Conservation (phyloP, 2,797 vertebrate species). For the Gymnodraco acuticeps region DNA sequence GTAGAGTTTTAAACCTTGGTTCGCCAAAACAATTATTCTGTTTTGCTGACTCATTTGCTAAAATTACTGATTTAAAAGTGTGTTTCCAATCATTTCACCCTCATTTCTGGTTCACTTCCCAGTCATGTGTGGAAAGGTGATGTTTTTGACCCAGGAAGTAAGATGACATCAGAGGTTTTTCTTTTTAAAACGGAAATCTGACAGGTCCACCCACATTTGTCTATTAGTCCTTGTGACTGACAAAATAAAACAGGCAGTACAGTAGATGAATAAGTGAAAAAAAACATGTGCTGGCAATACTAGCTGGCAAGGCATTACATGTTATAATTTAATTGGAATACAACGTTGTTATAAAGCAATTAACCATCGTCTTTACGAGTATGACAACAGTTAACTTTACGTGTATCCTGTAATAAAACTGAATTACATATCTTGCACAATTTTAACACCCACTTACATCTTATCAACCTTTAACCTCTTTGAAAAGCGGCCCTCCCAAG, state of each 20-base stretch:
- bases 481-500: constrained; percentile 19
- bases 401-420: constrained; percentile 22
- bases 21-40: constrained; percentile 21
- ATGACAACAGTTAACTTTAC: constrained; percentile 3
- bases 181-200: constrained; percentile 28
- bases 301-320: not conserved
- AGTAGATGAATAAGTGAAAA: constrained; percentile 30
- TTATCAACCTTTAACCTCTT: constrained; percentile 37
- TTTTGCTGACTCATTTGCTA: not conserved
- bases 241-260: constrained; percentile 34
- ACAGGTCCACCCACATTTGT: constrained; percentile 13
- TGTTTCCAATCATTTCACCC: constrained; percentile 11
- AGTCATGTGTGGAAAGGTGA: constrained; percentile 27
- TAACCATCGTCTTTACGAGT: constrained; percentile 15
- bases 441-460: constrained; percentile 32
- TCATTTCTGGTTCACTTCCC: constrained; percentile 9
- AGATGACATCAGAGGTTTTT: constrained; percentile 52
- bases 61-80: not conserved
- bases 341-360: constrained; percentile 22
- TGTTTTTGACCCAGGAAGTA: constrained; percentile 6
- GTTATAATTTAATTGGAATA: constrained; percentile 24
- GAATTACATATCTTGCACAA: not conserved
- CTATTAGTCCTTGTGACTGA: constrained; percentile 23
- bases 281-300: constrained; percentile 18
- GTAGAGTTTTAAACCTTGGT: not conserved